A percentile compares a stretch with the other conserved stretches of the same genome.
phyloP scores from a whole-genome alignment of 2,797 vertebrate genomes.

The Triplophysa bombifrons region DNA sequence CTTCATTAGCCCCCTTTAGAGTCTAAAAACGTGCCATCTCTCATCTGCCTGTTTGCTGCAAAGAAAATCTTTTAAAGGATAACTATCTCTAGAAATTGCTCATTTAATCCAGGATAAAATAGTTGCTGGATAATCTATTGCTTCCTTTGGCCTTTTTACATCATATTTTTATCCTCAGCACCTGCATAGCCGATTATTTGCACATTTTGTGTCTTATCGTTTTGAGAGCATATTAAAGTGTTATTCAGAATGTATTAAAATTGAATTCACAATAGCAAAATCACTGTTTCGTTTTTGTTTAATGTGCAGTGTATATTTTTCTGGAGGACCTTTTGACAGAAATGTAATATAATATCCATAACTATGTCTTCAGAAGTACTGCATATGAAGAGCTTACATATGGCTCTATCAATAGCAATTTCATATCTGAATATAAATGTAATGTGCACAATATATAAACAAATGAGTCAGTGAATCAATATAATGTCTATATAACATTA shows the following conservation, averaged over 20 bases:
- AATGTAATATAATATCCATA: too few relatives aligned
- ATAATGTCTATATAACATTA: background rate
- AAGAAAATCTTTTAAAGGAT: slow-evolving; percentile 18
- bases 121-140: slow-evolving; percentile 17
- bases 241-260: background rate
- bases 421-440: too few relatives aligned
- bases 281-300: background rate
- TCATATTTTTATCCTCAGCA: slow-evolving; percentile 23
- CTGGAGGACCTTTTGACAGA: too few relatives aligned
- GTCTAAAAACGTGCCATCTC: background rate
- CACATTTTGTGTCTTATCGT: slow-evolving; percentile 2
- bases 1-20: slow-evolving; percentile 6
- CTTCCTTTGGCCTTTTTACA: slow-evolving; percentile 31
- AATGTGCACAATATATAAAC: too few relatives aligned
- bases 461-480: background rate
- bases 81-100: slow-evolving; percentile 25
- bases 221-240: slow-evolving; percentile 12
- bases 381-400: too few relatives aligned
- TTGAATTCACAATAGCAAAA: background rate
- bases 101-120: slow-evolving; percentile 37
- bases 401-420: too few relatives aligned
- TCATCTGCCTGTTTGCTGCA: background rate
- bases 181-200: slow-evolving; percentile 6
- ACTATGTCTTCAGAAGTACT: too few relatives aligned
- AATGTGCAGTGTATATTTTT: too few relatives aligned